These are phyloP conservation scores for Hestina assimilis DNA, from an alignment of 1,140 invertebrate species.

Conservation along the genomic window DNA sequence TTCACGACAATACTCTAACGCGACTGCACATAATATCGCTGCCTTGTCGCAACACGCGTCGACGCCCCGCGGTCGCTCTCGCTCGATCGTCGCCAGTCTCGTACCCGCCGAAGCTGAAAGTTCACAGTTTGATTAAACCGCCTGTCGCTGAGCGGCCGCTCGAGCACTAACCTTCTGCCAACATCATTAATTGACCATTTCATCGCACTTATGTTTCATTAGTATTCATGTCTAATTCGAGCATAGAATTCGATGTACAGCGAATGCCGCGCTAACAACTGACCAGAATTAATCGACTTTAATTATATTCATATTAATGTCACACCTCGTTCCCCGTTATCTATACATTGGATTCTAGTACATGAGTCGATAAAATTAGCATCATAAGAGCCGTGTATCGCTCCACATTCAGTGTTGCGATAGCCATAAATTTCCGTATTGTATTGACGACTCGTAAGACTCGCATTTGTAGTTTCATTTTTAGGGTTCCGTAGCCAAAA, in stretches of 20 bases:
- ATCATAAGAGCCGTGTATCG: slow-evolving; percentile 46
- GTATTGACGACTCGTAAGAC: slow-evolving; percentile 9
- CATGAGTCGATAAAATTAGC: slow-evolving; percentile 50
- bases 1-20: too few relatives aligned
- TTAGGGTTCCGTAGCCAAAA: too few relatives aligned
- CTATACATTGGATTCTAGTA: slow-evolving; percentile 36
- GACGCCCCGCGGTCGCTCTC: too few relatives aligned
- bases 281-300: slow-evolving; percentile 44
- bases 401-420: slow-evolving; percentile 35
- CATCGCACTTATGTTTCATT: slow-evolving; percentile 65
- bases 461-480: not conserved
- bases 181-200: slow-evolving; percentile 68
- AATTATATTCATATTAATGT: slow-evolving; percentile 52
- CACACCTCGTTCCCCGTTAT: slow-evolving; percentile 43
- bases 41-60: too few relatives aligned
- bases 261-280: slow-evolving; percentile 25
- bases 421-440: slow-evolving; percentile 34
- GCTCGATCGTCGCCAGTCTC: not conserved
- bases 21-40: too few relatives aligned
- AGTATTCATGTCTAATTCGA: slow-evolving; percentile 62
- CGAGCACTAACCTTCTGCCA: slow-evolving; percentile 37
- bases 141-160: slow-evolving; percentile 11
- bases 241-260: slow-evolving; percentile 27
- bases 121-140: slow-evolving; percentile 60
- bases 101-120: slow-evolving; percentile 53